Percentiles rank a stretch among this genome's conserved stretches.
Conservation (phyloP, 2,888 invertebrate species). For the Lithophane socia region DNA sequence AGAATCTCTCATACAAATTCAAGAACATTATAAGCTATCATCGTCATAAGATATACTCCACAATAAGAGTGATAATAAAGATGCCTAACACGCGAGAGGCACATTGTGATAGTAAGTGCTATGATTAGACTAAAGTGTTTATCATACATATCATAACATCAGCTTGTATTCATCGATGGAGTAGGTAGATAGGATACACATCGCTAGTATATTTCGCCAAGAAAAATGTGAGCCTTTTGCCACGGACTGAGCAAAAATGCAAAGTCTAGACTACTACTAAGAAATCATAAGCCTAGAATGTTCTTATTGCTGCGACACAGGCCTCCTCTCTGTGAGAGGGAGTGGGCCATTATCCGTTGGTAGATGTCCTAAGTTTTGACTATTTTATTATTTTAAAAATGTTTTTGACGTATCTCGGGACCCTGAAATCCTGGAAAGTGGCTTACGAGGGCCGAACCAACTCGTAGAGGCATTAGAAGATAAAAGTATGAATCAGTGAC, state of each 20-base stretch:
- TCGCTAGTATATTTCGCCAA: not conserved
- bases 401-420: too few species aligned
- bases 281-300: too few species aligned
- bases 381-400: too few species aligned
- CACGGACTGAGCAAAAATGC: not conserved
- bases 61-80: conserved; percentile 2
- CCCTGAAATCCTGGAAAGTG: too few species aligned
- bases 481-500: not conserved
- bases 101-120: not conserved
- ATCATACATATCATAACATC: not conserved
- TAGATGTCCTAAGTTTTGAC: not conserved
- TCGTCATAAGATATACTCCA: not conserved
- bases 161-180: not conserved
- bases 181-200: not conserved
- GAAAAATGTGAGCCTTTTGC: not conserved
- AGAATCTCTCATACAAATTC: not conserved
- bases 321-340: not conserved
- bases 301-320: not conserved
- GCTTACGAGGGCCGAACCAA: not conserved
- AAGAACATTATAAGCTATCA: not conserved
- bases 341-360: not conserved
- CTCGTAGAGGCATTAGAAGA: not conserved
- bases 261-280: too few species aligned
- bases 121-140: not conserved
- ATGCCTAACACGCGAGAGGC: not conserved